Percentiles rank a stretch among this genome's conserved stretches.
These are phyloP conservation scores for Polyommatus iphigenia DNA, from an alignment of 2,888 invertebrate species.

Conservation along the genomic window DNA sequence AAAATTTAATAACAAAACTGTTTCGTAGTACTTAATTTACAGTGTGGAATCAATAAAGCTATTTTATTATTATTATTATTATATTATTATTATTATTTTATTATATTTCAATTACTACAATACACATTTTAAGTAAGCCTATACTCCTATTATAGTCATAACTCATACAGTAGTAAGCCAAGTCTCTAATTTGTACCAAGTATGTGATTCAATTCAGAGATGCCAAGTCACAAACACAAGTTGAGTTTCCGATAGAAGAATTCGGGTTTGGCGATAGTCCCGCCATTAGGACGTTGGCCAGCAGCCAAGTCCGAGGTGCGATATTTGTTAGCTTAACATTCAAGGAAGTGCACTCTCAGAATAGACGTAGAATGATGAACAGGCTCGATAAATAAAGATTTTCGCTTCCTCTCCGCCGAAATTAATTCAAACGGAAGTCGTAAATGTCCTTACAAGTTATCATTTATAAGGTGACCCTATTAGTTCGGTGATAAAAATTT, in stretches of 20 bases:
- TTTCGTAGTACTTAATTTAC: no score
- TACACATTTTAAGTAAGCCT: no score
- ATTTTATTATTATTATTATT: no score
- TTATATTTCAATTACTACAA: no score
- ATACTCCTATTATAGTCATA: no score
- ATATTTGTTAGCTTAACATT: slow-evolving; percentile 75
- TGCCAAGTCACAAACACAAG: slow-evolving; percentile 16
- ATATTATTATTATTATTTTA: no score
- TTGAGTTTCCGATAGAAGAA: slow-evolving; percentile 13
- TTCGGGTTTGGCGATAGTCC: slow-evolving; percentile 28
- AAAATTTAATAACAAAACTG: no score
- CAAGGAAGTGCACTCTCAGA: slow-evolving; percentile 76
- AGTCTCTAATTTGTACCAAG: neutral
- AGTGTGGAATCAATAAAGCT: no score
- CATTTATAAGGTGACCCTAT: neutral
- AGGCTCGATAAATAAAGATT: slow-evolving; percentile 36
- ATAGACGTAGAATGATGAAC: slow-evolving; percentile 65
- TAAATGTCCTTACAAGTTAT: neutral
- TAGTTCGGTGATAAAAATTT: neutral
- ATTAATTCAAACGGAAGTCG: slow-evolving; percentile 17
- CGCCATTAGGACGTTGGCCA: slow-evolving; percentile 73
- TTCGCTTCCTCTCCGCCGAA: neutral
- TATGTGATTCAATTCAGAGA: neutral
- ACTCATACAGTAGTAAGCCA: neutral
- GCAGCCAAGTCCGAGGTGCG: slow-evolving; percentile 68